These are phyloP conservation scores for Leptodactylus fuscus DNA, from an alignment of 2,113 vertebrate species.

Conservation along the genomic window DNA sequence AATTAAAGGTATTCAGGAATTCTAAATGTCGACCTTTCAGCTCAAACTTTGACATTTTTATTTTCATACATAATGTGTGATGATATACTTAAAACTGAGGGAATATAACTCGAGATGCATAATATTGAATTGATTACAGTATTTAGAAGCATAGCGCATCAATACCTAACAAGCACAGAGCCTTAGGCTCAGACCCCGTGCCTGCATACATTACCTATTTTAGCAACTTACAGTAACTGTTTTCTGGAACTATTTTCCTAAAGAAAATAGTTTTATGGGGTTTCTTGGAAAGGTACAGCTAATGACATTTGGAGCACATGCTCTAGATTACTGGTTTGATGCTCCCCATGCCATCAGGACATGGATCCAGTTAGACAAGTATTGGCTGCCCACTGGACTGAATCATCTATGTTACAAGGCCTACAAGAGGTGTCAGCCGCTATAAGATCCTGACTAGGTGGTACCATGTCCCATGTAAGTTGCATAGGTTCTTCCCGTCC, in stretches of 20 bases:
- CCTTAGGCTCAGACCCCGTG: background rate
- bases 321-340: too few relatives aligned
- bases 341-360: too few relatives aligned
- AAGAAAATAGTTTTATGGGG: background rate
- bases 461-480: too few relatives aligned
- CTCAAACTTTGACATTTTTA: background rate
- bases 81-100: background rate
- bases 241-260: background rate
- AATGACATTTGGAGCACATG: too few relatives aligned
- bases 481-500: too few relatives aligned
- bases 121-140: constrained; percentile 4
- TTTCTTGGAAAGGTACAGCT: background rate
- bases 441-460: too few relatives aligned
- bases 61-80: background rate
- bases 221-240: background rate
- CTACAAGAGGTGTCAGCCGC: too few relatives aligned
- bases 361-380: too few relatives aligned
- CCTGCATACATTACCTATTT: background rate
- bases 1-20: background rate
- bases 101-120: background rate
- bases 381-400: too few relatives aligned
- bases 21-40: background rate
- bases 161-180: background rate
- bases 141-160: background rate
- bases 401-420: too few relatives aligned